phyloP scores from a whole-genome alignment of 2,797 vertebrate species.

The Dermochelys coriacea region DNA sequence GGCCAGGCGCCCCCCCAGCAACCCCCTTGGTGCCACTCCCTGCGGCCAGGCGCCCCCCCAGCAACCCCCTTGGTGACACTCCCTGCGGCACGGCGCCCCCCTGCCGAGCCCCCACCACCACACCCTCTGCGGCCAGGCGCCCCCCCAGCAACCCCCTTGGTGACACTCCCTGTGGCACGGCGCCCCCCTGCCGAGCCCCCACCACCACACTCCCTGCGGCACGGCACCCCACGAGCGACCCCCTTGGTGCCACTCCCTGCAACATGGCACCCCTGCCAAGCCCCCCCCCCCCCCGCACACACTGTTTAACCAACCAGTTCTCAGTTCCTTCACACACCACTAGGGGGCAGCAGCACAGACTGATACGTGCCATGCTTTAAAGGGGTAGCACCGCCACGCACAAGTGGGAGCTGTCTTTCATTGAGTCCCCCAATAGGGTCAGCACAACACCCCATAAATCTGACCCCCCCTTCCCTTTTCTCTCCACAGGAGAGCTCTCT shows the following conservation, averaged over 20 bases:
- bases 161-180: conserved; percentile 41
- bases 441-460: neutral
- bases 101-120: neutral
- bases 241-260: neutral
- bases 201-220: too few species aligned
- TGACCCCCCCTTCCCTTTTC: neutral
- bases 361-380: neutral
- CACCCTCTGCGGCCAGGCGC: conserved; percentile 31
- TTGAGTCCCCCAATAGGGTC: neutral
- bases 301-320: neutral
- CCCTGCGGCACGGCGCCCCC: neutral
- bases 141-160: too few species aligned
- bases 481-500: conserved; percentile 66
- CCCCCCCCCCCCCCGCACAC: too few species aligned
- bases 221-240: neutral
- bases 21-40: too few species aligned
- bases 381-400: neutral
- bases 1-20: too few species aligned
- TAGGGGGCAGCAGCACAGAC: neutral
- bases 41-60: too few species aligned
- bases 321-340: neutral
- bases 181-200: too few species aligned
- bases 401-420: neutral
- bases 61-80: too few species aligned
- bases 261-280: too few species aligned